Conservation (phyloP, 2,888 invertebrate species). For the Anticlea derivata region DNA sequence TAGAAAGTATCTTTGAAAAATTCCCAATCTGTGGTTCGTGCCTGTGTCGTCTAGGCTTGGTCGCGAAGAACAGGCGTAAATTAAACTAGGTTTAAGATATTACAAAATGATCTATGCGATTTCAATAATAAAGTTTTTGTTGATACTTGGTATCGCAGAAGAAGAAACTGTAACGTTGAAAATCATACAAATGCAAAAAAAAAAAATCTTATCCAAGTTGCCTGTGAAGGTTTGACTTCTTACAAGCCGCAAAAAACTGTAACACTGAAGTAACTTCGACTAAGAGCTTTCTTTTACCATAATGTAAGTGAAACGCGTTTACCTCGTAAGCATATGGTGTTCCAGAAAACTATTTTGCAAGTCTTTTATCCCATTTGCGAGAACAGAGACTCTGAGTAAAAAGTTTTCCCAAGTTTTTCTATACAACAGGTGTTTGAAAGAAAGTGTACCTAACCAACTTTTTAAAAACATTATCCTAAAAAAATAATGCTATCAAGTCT, state of each 20-base stretch:
- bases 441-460: conserved; percentile 63
- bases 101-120: too few relatives aligned
- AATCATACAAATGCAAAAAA: too few relatives aligned
- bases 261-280: conserved; percentile 39
- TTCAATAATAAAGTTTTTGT: too few relatives aligned
- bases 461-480: conserved; percentile 40
- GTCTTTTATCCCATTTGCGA: conserved; percentile 78
- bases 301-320: conserved; percentile 62
- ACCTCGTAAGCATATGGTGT: conserved; percentile 75
- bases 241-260: conserved; percentile 39
- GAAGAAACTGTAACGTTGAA: too few relatives aligned
- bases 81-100: too few relatives aligned
- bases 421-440: conserved; percentile 79
- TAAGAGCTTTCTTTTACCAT: conserved; percentile 54
- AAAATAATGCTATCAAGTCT: background rate
- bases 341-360: conserved; percentile 78
- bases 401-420: conserved; percentile 71
- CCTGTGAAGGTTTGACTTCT: conserved; percentile 30
- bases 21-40: too few relatives aligned
- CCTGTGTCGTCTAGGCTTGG: too few relatives aligned
- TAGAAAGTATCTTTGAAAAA: too few relatives aligned
- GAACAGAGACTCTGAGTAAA: conserved; percentile 63
- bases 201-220: background rate
- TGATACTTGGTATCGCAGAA: too few relatives aligned
- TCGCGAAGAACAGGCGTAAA: too few relatives aligned